Percentiles rank a stretch among this genome's conserved stretches.
Conservation (phyloP, 2,113 vertebrate genomes). For the Labeo rohita region DNA sequence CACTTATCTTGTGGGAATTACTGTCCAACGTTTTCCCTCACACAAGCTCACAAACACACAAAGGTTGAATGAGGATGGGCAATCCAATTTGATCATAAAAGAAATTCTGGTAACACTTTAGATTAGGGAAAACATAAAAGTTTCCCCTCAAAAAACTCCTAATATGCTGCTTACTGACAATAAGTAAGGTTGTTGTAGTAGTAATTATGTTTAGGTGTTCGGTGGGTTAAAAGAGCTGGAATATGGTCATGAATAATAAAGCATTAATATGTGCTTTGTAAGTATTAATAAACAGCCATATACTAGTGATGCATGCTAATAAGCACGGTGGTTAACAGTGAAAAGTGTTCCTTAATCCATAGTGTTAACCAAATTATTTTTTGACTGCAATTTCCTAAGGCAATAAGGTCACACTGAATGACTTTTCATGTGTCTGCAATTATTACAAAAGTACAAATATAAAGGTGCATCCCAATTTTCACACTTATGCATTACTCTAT, state of each 20-base stretch:
- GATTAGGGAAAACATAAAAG: neutral
- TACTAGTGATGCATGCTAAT: no score
- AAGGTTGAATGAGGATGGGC: neutral
- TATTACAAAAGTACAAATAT: neutral
- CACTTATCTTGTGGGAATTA: constrained; percentile 52
- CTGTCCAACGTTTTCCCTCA: neutral
- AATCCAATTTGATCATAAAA: neutral
- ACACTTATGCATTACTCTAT: no score
- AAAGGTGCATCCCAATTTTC: no score
- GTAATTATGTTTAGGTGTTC: no score
- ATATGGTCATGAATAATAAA: no score
- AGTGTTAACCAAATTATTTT: no score
- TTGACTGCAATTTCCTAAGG: neutral
- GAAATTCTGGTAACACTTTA: neutral
- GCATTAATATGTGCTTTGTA: no score
- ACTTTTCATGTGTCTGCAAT: neutral
- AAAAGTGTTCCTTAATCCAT: no score
- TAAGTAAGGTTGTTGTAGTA: neutral
- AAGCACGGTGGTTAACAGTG: no score
- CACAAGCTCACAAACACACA: neutral
- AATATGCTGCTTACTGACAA: neutral
- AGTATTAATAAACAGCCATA: no score
- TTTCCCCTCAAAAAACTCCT: neutral
- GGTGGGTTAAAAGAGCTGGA: no score
- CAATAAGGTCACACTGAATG: neutral